A percentile compares a stretch with the other conserved stretches of the same genome.
Conservation (phyloP, 1,140 invertebrate species). For the Bacillus rossius region DNA sequence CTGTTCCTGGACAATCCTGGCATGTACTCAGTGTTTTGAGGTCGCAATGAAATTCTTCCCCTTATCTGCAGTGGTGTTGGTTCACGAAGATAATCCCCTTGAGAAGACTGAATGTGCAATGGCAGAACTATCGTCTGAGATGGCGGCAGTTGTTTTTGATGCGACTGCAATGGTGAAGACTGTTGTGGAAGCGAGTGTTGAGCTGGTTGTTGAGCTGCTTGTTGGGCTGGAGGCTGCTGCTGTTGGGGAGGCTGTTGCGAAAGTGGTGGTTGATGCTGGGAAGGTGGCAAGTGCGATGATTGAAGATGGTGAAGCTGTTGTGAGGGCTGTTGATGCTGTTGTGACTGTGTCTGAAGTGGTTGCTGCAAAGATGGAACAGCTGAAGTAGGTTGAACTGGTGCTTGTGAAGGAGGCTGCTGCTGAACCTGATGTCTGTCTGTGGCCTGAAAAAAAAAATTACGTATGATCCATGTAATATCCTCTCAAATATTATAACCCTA, state of each 20-base stretch:
- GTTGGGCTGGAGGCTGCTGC: neutral
- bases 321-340: neutral
- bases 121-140: conserved; percentile 15
- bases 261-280: neutral
- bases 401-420: conserved; percentile 2
- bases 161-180: neutral
- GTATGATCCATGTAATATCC: too few relatives aligned
- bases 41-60: conserved; percentile 22
- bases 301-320: neutral
- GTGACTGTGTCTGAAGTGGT: neutral
- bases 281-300: neutral
- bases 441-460: too few relatives aligned
- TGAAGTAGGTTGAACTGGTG: neutral
- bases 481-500: too few relatives aligned
- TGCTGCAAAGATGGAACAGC: neutral
- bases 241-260: neutral
- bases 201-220: neutral
- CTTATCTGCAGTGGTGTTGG: conserved; percentile 16
- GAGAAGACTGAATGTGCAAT: neutral
- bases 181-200: conserved; percentile 8
- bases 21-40: conserved; percentile 21
- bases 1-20: conserved; percentile 21
- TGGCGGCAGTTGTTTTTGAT: neutral
- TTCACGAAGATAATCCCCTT: conserved; percentile 18
- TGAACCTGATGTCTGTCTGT: too few relatives aligned